These are phyloP conservation scores for Anguilla megastoma DNA, from an alignment of 2,797 vertebrate species.

Conservation along the genomic window DNA sequence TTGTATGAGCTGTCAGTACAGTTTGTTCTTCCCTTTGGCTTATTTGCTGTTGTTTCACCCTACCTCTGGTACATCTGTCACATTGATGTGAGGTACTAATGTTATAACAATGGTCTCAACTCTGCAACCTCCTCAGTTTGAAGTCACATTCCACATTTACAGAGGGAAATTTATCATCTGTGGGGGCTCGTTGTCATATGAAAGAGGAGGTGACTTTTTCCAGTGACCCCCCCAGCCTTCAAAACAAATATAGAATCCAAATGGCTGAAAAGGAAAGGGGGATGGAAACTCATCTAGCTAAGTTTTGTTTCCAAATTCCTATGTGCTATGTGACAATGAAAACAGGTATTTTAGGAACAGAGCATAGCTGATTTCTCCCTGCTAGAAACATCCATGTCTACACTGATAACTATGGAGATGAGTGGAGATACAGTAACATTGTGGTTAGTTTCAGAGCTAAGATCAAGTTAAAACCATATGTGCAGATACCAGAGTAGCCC, in stretches of 20 bases:
- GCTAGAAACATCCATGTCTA: too few species aligned
- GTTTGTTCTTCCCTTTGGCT: conserved; percentile 2
- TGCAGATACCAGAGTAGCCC: not conserved
- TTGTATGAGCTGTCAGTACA: not conserved
- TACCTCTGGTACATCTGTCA: not conserved
- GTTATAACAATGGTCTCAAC: not conserved
- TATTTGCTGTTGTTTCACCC: not conserved
- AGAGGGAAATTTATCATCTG: not conserved
- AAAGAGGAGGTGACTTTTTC: not conserved
- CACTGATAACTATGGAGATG: too few species aligned
- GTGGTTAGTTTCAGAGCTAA: not conserved
- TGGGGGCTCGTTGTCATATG: not conserved
- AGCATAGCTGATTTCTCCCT: too few species aligned
- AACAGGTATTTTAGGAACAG: not conserved
- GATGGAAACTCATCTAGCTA: not conserved
- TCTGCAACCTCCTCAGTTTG: conserved; percentile 18
- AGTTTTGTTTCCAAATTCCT: too few species aligned
- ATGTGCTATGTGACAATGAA: too few species aligned
- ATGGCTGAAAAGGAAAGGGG: not conserved
- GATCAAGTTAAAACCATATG: not conserved
- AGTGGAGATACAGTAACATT: not conserved
- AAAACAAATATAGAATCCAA: not conserved
- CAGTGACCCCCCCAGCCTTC: not conserved
- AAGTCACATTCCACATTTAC: not conserved
- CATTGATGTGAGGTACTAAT: not conserved